These are phyloP conservation scores for Cottoperca gobio DNA, from an alignment of 2,797 vertebrate genomes.

Conservation along the genomic window DNA sequence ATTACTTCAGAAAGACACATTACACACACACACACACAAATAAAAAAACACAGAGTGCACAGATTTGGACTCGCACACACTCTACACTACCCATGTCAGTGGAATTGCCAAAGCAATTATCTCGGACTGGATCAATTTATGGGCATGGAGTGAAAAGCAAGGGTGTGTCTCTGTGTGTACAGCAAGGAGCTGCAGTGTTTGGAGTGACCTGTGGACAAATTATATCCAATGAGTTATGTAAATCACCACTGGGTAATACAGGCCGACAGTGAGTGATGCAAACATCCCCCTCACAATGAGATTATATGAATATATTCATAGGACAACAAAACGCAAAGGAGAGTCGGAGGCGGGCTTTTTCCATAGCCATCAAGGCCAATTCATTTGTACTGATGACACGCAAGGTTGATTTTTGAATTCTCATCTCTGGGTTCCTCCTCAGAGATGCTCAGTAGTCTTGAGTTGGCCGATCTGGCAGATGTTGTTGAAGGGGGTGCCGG, in stretches of 20 bases:
- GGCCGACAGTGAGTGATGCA: slow-evolving; percentile 45
- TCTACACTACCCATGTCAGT: slow-evolving; percentile 35
- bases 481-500: slow-evolving; percentile 45
- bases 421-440: slow-evolving; percentile 38
- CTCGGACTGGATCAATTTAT: slow-evolving; percentile 71
- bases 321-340: slow-evolving; percentile 51
- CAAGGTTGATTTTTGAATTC: slow-evolving; percentile 65
- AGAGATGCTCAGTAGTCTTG: slow-evolving; percentile 43
- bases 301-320: slow-evolving; percentile 84
- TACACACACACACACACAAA: slow-evolving; percentile 21
- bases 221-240: slow-evolving; percentile 68
- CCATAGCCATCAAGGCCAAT: slow-evolving; percentile 51
- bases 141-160: slow-evolving; percentile 73
- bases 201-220: slow-evolving; percentile 68
- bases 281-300: slow-evolving; percentile 56
- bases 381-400: slow-evolving; percentile 74
- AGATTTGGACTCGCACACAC: slow-evolving; percentile 12
- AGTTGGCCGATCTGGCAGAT: slow-evolving; percentile 54
- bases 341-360: slow-evolving; percentile 53
- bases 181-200: slow-evolving; percentile 36
- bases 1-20: slow-evolving; percentile 43
- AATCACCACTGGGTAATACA: slow-evolving; percentile 59
- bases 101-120: slow-evolving; percentile 72
- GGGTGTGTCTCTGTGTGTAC: slow-evolving; percentile 69
- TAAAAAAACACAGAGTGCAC: slow-evolving; percentile 17